Percentiles rank a stretch among this genome's conserved stretches.
Evolutionary conservation across 2,797 vertebrate genomes (phyloP).

Genomic region (Hyperoplus lanceolatus): DNA sequence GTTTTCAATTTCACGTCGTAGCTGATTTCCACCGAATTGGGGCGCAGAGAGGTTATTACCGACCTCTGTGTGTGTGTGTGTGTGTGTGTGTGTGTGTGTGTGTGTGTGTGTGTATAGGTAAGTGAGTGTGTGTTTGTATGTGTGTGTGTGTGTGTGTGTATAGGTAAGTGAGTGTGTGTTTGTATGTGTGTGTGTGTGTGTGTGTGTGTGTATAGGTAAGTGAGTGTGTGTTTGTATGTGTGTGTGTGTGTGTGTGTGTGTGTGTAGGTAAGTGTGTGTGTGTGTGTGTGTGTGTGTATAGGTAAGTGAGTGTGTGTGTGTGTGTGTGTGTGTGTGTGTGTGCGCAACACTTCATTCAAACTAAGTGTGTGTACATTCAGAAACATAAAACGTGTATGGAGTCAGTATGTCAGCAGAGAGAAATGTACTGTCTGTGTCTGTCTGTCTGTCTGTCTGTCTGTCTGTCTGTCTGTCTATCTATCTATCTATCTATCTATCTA

Average conservation of each 20-base stretch:
- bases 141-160: background rate
- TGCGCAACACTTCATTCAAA: background rate
- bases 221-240: no score
- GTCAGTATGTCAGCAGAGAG: background rate
- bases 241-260: no score
- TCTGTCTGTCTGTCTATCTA: no score
- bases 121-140: constrained; percentile 16
- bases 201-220: no score
- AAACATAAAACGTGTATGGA: constrained; percentile 13
- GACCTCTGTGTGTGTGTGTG: constrained; percentile 20
- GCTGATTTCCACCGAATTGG: constrained; percentile 76
- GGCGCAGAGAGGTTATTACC: constrained; percentile 76
- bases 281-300: background rate
- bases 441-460: background rate
- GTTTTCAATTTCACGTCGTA: constrained; percentile 87
- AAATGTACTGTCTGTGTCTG: background rate
- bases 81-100: no score
- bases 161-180: background rate
- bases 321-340: constrained; percentile 9
- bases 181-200: background rate
- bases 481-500: no score
- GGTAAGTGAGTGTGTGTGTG: constrained; percentile 10
- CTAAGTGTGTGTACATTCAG: background rate
- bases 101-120: background rate
- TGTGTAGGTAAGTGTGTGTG: no score